Evolutionary conservation across 2,797 vertebrate genomes (phyloP).

Genomic region (Pipistrellus nathusii): DNA sequence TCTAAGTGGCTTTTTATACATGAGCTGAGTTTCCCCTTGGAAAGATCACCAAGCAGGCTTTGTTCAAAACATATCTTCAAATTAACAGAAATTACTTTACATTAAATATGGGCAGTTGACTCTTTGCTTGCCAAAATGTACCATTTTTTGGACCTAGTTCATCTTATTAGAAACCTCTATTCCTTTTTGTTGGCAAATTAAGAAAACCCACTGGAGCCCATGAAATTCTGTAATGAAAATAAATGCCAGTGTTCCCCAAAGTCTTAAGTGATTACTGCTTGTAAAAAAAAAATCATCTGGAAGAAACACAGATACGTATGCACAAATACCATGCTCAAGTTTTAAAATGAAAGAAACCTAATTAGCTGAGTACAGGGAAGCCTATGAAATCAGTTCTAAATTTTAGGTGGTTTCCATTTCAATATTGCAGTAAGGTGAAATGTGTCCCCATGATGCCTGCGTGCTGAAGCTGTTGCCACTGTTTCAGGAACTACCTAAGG

Average conservation of each 20-base stretch:
- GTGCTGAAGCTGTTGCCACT: background rate
- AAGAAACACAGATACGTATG: background rate
- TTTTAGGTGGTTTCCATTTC: slow-evolving; percentile 61
- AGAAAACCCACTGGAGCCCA: background rate
- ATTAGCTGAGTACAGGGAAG: slow-evolving; percentile 44
- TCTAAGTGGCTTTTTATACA: slow-evolving; percentile 61
- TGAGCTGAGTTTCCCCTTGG: slow-evolving; percentile 44
- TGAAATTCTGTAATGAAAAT: slow-evolving; percentile 44
- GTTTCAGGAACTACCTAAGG: slow-evolving; percentile 1
- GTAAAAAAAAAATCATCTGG: slow-evolving; percentile 35
- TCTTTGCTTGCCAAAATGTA: background rate
- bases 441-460: background rate
- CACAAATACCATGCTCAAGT: background rate
- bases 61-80: background rate
- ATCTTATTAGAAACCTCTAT: background rate
- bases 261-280: slow-evolving; percentile 13
- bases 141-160: background rate
- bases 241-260: background rate
- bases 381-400: slow-evolving; percentile 39
- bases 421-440: background rate
- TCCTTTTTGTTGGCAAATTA: background rate
- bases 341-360: slow-evolving; percentile 57
- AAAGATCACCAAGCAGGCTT: slow-evolving; percentile 63
- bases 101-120: slow-evolving; percentile 32
- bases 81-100: slow-evolving; percentile 46